Conservation (phyloP, 1,140 invertebrate genomes). For the Trichoplusia ni region DNA sequence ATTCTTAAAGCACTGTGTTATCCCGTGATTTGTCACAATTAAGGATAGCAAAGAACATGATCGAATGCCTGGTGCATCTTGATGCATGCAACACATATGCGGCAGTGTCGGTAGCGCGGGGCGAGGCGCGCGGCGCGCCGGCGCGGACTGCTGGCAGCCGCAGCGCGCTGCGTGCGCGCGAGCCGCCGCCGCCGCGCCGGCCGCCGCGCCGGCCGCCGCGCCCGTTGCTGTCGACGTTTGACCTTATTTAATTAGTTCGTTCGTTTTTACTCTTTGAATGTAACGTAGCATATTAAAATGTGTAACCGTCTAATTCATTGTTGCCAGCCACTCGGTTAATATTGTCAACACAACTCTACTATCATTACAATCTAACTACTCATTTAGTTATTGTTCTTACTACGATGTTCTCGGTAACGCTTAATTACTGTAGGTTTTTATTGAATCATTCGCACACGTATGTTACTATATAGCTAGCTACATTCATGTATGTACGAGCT, state of each 20-base stretch:
- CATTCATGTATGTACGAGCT: background rate
- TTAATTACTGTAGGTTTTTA: too few species aligned
- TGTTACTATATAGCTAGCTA: background rate
- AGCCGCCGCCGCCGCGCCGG: constrained; percentile 49
- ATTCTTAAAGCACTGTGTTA: constrained; percentile 14
- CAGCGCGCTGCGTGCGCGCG: constrained; percentile 43
- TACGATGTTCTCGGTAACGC: background rate
- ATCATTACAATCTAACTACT: background rate
- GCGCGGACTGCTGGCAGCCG: constrained; percentile 59
- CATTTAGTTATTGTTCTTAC: background rate
- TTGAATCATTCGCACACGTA: background rate
- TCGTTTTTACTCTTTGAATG: constrained; percentile 79
- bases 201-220: constrained; percentile 43
- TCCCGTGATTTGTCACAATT: constrained; percentile 21
- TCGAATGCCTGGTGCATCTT: constrained; percentile 6
- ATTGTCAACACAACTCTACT: constrained; percentile 32
- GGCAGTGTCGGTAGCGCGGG: constrained; percentile 10
- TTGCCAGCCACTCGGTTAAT: constrained; percentile 62
- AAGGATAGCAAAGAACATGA: too few species aligned
- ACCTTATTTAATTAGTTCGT: constrained; percentile 81
- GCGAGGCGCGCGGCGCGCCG: constrained; percentile 50
- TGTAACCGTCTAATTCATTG: constrained; percentile 71
- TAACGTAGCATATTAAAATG: constrained; percentile 76
- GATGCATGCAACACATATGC: constrained; percentile 11
- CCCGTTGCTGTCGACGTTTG: constrained; percentile 69